phyloP scores from a whole-genome alignment of 2,888 invertebrate genomes.

The Hoplodrina blanda region DNA sequence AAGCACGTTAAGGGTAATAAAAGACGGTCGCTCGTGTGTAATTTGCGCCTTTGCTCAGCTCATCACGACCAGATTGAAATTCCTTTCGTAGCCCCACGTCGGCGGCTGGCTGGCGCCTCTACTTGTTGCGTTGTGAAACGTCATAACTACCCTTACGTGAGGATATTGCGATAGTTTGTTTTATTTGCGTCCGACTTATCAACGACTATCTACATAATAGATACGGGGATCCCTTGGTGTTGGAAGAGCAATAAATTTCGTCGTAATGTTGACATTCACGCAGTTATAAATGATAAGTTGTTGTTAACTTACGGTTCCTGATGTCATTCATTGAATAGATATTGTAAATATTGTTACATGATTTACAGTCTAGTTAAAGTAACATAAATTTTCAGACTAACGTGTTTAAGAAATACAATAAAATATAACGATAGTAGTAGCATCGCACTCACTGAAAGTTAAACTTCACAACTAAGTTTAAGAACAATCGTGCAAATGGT shows the following conservation, averaged over 20 bases:
- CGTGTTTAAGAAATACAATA: slow-evolving; percentile 12
- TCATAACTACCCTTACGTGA: slow-evolving; percentile 86
- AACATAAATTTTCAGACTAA: background rate
- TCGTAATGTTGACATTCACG: slow-evolving; percentile 25
- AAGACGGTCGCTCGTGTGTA: slow-evolving; percentile 79
- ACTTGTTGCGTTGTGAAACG: slow-evolving; percentile 87
- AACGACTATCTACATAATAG: slow-evolving; percentile 49
- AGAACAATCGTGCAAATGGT: slow-evolving; percentile 45
- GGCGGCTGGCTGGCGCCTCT: slow-evolving; percentile 81
- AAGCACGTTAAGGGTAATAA: slow-evolving; percentile 69
- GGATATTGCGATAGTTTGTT: slow-evolving; percentile 77
- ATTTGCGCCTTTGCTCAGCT: slow-evolving; percentile 85
- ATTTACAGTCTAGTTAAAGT: background rate
- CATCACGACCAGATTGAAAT: slow-evolving; percentile 89
- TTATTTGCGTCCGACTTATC: slow-evolving; percentile 72
- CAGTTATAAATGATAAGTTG: slow-evolving; percentile 21
- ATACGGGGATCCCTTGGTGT: slow-evolving; percentile 21
- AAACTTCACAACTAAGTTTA: slow-evolving; percentile 46
- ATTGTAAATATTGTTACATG: background rate
- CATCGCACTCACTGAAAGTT: slow-evolving; percentile 22
- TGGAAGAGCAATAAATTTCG: slow-evolving; percentile 38
- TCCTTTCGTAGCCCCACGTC: slow-evolving; percentile 81
- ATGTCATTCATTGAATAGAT: slow-evolving; percentile 7
- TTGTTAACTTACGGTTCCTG: slow-evolving; percentile 8
- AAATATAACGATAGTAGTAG: slow-evolving; percentile 7